Evolutionary conservation across 1,140 invertebrate genomes (phyloP).

Genomic region (Paralvinella palmiformis): DNA sequence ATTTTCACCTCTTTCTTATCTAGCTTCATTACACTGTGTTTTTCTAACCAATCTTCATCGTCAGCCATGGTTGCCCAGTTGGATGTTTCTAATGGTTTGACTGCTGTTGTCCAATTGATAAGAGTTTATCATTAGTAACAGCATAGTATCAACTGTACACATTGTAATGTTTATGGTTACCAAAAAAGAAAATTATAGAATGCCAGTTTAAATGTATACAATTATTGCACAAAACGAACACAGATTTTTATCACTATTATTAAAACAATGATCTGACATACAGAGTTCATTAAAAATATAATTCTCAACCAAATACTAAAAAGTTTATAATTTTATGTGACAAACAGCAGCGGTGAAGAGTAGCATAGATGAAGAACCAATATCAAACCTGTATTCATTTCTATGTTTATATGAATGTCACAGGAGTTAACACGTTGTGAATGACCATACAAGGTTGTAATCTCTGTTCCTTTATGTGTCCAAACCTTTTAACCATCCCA

Average conservation of each 20-base stretch:
- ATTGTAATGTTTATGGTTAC: neutral
- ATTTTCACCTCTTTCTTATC: conserved; percentile 21
- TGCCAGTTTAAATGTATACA: neutral
- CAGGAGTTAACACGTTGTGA: conserved; percentile 39
- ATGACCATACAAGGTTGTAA: conserved; percentile 48
- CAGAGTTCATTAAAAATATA: neutral
- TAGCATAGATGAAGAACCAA: neutral
- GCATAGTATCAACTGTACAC: neutral
- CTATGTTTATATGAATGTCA: conserved; percentile 36
- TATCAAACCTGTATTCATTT: neutral
- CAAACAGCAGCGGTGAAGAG: neutral
- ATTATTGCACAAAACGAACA: neutral
- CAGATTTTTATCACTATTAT: neutral
- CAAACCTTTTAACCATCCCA: conserved; percentile 44
- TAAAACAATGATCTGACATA: neutral
- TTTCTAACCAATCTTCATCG: conserved; percentile 15
- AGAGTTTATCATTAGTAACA: neutral
- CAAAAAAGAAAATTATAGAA: neutral
- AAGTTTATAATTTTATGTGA: neutral
- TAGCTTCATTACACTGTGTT: conserved; percentile 13
- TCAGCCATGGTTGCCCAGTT: conserved; percentile 17
- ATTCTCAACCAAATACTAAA: neutral
- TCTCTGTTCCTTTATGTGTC: conserved; percentile 46
- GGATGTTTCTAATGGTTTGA: neutral
- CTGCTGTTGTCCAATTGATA: neutral